Conservation (phyloP, 2,113 vertebrate genomes). For the Galeopterus variegatus region DNA sequence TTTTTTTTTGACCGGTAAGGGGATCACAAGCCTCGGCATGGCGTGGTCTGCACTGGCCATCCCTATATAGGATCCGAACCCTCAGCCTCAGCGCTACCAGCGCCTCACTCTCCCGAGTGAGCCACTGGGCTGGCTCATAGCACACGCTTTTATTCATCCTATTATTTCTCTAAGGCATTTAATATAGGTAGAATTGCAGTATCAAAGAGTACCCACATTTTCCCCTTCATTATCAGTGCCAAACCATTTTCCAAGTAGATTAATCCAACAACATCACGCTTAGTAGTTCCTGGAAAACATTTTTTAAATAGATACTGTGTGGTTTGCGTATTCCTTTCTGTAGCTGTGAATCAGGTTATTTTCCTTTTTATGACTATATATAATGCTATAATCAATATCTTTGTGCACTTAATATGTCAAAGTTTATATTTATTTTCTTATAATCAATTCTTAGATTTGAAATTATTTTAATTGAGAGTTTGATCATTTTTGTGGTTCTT, state of each 20-base stretch:
- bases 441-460: background rate
- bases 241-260: slow-evolving; percentile 6
- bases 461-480: background rate
- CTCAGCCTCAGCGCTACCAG: too few relatives aligned
- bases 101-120: too few relatives aligned
- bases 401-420: background rate
- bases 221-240: background rate
- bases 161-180: background rate
- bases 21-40: too few relatives aligned
- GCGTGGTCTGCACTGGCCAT: too few relatives aligned
- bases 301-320: background rate
- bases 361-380: background rate
- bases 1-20: too few relatives aligned
- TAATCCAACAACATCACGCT: background rate
- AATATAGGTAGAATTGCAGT: background rate
- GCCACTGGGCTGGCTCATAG: background rate
- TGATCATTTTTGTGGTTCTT: background rate
- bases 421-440: background rate
- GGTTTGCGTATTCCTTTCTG: background rate
- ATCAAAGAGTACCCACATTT: background rate
- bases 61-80: too few relatives aligned
- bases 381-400: background rate
- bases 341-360: background rate
- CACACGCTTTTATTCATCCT: slow-evolving; percentile 1
- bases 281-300: background rate